Conservation (phyloP, 2,797 vertebrate genomes). For the Pelodytes ibericus region DNA sequence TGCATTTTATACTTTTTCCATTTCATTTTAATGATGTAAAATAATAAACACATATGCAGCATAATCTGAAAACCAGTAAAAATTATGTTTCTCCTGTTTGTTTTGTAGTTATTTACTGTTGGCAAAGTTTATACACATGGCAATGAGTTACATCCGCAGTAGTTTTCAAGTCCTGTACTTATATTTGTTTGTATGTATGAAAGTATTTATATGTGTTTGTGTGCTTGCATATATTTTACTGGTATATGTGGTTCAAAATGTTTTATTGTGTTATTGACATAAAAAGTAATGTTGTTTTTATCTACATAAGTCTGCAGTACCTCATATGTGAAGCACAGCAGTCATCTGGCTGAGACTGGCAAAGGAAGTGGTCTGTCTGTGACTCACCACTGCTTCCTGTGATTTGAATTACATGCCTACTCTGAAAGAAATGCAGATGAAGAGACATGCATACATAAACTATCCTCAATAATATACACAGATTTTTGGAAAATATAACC, state of each 20-base stretch:
- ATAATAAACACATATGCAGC: no score
- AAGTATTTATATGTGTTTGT: no score
- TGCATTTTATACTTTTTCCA: no score
- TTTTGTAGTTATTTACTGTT: no score
- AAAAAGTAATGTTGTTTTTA: not conserved
- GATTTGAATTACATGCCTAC: conserved; percentile 1
- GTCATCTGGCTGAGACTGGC: not conserved
- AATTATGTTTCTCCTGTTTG: no score
- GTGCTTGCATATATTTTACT: not conserved
- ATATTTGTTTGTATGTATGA: no score
- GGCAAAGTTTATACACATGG: no score
- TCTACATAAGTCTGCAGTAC: conserved; percentile 5
- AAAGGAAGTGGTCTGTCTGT: conserved; percentile 29
- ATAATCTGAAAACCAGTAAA: no score
- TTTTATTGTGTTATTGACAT: not conserved
- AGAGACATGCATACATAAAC: conserved; percentile 5
- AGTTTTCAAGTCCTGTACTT: no score
- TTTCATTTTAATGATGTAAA: no score
- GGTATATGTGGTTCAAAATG: not conserved
- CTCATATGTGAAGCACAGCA: not conserved
- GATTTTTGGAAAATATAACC: not conserved
- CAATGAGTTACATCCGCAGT: no score
- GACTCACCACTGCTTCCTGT: conserved; percentile 10
- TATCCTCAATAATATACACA: no score
- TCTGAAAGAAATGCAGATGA: not conserved